Base-by-base conservation (phyloP, 2,797 vertebrate species). In the Cyprinella venusta region DNA sequence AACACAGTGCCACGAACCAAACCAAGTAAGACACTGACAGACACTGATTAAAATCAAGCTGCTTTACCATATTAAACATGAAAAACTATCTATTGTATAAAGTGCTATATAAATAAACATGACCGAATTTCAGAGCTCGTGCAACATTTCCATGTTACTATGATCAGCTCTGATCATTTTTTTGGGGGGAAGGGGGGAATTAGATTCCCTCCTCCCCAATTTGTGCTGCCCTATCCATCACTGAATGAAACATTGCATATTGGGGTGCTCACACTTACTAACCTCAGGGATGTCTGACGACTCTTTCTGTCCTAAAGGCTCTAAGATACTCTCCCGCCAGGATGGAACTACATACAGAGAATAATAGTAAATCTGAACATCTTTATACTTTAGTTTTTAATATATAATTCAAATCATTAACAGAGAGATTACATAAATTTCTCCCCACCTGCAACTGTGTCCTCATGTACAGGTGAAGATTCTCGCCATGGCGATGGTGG, bases 401-500 rank as follows among this genome's bases (percentile, higher is more conserved):
- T 15, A 54, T n/a, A 54, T 74, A 33, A 38, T 15, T 56, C 2
- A 38, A 75, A 6, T 50, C 45, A 33, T 30, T 56, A 7, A 52
- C 42, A 19, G 26, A 52, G 18, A 72, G 36, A 33, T 8, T 71
- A 3, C n/a, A 52, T 18, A 8, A 8, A 36, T 18, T 8, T 56
- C 38, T 33, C 4, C 21, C 18, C 2, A 97, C 96, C 96, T 93
- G 95, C 94, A 89, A 96, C 96, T 88, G 93, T 95, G 93, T 97
- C 96, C 90, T 96, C 95, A 91, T 96, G 96, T 90, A 95, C 95
- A 68, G 96, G 95, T 89, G 96, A 96, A 86, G 95, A 91, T 85
- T 96, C 95, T 88, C 93, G 93, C 90, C 95, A 92, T 7, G 95
- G 95, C 5, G 95, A 96, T 0, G 95, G 94, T 80, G 95, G 95